phyloP scores from a whole-genome alignment of 1,140 invertebrate genomes.

The Telenomus remus region DNA sequence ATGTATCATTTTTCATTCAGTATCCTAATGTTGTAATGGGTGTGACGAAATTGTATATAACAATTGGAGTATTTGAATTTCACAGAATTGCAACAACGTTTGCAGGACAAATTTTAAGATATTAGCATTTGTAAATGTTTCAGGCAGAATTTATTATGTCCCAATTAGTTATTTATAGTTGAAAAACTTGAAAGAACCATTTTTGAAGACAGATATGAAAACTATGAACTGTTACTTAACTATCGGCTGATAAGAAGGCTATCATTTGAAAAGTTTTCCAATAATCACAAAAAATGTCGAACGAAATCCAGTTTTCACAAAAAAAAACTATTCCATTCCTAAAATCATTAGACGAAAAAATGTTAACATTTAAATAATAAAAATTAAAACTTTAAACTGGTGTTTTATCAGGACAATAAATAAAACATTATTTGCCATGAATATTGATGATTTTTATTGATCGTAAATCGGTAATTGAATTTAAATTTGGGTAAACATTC shows the following conservation, averaged over 20 bases:
- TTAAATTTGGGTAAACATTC: not conserved
- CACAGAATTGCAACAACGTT: too few species aligned
- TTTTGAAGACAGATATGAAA: not conserved
- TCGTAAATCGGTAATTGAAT: not conserved
- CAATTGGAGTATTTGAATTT: too few species aligned
- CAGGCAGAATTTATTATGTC: not conserved
- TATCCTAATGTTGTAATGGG: too few species aligned
- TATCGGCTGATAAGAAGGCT: not conserved
- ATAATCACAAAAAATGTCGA: not conserved
- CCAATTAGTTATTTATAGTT: too few species aligned
- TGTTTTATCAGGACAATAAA: not conserved
- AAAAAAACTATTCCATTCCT: too few species aligned
- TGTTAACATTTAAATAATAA: not conserved
- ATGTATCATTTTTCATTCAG: too few species aligned
- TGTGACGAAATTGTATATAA: too few species aligned
- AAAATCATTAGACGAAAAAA: constrained; percentile 5
- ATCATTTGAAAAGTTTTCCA: not conserved
- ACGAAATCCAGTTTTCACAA: not conserved
- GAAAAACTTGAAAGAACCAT: not conserved
- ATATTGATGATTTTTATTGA: not conserved
- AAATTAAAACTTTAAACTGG: too few species aligned
- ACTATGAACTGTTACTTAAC: not conserved
- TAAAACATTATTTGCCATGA: not conserved
- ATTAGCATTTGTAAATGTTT: not conserved
- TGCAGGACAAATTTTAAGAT: not conserved